phyloP scores from a whole-genome alignment of 2,113 vertebrate genomes.

The cattle (Bos taurus) region ARS-UCD2.0 NC_037334.1:28169501-28170000 shows the following conservation, averaged over 20 bases:
- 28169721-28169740: neutral
- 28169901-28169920: neutral
- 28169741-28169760: neutral
- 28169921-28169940: neutral
- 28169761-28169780: neutral
- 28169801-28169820: neutral
- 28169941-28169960: neutral
- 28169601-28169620: neutral
- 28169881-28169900: neutral
- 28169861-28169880: neutral
- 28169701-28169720: neutral
- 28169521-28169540: neutral
- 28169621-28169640: neutral
- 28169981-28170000: neutral
- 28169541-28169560: neutral
- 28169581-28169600: neutral
- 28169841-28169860: neutral
- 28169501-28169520: neutral
- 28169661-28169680: neutral
- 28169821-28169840: neutral
- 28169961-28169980: neutral
- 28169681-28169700: neutral
- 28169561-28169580: neutral
- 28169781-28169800: neutral
- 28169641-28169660: neutral